A percentile compares a stretch with the other conserved stretches of the same genome.
Conservation (phyloP, 2,113 vertebrate species). For the Myodes glareolus region DNA sequence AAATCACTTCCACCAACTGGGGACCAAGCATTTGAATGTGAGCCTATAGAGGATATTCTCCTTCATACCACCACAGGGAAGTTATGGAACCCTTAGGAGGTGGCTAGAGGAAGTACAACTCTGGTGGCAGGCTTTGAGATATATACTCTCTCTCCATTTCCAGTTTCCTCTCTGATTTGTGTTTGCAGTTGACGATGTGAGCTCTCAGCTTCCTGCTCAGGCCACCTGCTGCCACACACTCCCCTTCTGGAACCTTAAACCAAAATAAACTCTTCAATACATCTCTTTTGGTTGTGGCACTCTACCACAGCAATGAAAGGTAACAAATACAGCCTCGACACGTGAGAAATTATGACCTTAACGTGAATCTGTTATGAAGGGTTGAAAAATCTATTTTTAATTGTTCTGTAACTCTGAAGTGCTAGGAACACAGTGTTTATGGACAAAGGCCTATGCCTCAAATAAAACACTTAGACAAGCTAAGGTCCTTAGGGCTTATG, state of each 20-base stretch:
- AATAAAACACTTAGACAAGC: background rate
- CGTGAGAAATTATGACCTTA: background rate
- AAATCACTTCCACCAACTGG: background rate
- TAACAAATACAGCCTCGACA: background rate
- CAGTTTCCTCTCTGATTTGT: too few relatives aligned
- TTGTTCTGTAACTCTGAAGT: background rate
- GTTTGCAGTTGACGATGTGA: background rate
- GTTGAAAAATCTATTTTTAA: background rate
- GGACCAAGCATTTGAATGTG: background rate
- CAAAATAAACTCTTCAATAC: background rate
- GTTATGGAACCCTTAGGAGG: background rate
- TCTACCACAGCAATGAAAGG: background rate
- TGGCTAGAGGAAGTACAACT: background rate
- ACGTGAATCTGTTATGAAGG: background rate
- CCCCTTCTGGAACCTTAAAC: background rate
- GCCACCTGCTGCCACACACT: background rate
- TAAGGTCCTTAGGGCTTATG: background rate
- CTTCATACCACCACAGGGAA: background rate
- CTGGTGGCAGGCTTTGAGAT: background rate
- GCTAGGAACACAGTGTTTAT: background rate
- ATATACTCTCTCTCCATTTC: background rate
- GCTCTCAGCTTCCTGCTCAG: background rate
- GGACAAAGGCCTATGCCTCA: background rate
- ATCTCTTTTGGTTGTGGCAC: background rate
- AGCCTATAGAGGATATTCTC: too few relatives aligned